Evolutionary conservation across 2,888 invertebrate species (phyloP).

Genomic region (Priocnemis perturbator): DNA sequence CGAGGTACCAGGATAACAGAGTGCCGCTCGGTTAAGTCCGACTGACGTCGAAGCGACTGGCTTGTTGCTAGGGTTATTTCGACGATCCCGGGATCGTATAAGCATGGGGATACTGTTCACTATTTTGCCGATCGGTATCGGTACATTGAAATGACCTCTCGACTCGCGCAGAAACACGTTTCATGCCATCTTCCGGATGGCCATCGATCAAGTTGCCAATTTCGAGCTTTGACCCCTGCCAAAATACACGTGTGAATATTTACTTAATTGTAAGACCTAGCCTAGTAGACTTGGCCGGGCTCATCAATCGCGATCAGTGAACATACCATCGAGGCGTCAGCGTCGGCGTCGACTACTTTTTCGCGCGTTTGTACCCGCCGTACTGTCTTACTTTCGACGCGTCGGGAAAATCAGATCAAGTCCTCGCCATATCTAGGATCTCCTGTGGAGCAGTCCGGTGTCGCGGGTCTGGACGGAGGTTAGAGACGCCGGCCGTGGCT

Average conservation of each 20-base stretch:
- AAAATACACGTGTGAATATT: too few relatives aligned
- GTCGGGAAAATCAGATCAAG: conserved; percentile 3
- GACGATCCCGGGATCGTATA: conserved; percentile 35
- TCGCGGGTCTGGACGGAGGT: conserved; percentile 42
- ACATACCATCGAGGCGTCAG: too few relatives aligned
- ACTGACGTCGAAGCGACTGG: conserved; percentile 32
- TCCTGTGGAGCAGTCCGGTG: conserved; percentile 43
- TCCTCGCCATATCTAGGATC: conserved; percentile 18
- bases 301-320: too few relatives aligned
- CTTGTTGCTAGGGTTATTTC: conserved; percentile 30
- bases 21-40: conserved; percentile 30
- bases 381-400: not conserved
- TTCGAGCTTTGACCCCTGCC: too few relatives aligned
- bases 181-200: too few relatives aligned
- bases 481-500: conserved; percentile 36
- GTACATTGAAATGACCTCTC: too few relatives aligned
- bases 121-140: not conserved
- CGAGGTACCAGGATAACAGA: conserved; percentile 30
- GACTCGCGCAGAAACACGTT: too few relatives aligned
- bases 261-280: too few relatives aligned
- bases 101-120: not conserved
- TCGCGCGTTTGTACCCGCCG: not conserved
- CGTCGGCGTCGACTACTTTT: too few relatives aligned
- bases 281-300: too few relatives aligned
- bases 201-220: too few relatives aligned